Percentiles rank a stretch among this genome's conserved stretches.
These are phyloP conservation scores for Plecturocebus donacophilus DNA, from an alignment of 2,113 vertebrate genomes.

Conservation along the genomic window DNA sequence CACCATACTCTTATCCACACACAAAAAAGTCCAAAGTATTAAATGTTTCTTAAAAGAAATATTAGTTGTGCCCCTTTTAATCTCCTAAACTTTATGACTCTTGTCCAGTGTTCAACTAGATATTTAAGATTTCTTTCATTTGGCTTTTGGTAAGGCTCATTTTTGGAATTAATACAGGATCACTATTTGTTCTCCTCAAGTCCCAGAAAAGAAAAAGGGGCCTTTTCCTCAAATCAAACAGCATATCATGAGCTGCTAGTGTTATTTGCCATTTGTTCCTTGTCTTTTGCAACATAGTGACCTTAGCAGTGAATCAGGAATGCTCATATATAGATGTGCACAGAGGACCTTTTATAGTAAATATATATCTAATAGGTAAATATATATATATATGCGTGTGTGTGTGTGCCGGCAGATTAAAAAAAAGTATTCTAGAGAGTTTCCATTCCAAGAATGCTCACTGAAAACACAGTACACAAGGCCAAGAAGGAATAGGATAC, in stretches of 20 bases:
- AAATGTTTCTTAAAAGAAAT: conserved; percentile 30
- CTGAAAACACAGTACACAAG: not conserved
- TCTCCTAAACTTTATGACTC: not conserved
- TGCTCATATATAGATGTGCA: not conserved
- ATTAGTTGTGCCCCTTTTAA: not conserved
- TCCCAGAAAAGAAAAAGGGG: not conserved
- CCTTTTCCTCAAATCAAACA: not conserved
- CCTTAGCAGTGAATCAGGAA: not conserved
- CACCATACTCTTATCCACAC: not conserved
- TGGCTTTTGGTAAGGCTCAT: conserved; percentile 26
- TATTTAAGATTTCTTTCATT: conserved; percentile 6
- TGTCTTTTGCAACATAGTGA: not conserved
- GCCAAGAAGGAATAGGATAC: not conserved
- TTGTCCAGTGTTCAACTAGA: not conserved
- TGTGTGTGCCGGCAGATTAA: not conserved
- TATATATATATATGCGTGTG: not conserved
- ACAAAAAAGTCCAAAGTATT: not conserved
- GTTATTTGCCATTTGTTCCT: not conserved
- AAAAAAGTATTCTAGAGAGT: not conserved
- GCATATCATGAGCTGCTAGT: not conserved
- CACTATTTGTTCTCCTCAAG: not conserved
- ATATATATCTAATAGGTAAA: not conserved
- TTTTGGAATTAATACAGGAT: not conserved
- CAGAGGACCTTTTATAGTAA: not conserved
- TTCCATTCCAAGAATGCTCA: not conserved